Percentiles rank a stretch among this genome's conserved stretches.
phyloP scores from a whole-genome alignment of 2,113 vertebrate genomes.

The Notechis scutatus region DNA sequence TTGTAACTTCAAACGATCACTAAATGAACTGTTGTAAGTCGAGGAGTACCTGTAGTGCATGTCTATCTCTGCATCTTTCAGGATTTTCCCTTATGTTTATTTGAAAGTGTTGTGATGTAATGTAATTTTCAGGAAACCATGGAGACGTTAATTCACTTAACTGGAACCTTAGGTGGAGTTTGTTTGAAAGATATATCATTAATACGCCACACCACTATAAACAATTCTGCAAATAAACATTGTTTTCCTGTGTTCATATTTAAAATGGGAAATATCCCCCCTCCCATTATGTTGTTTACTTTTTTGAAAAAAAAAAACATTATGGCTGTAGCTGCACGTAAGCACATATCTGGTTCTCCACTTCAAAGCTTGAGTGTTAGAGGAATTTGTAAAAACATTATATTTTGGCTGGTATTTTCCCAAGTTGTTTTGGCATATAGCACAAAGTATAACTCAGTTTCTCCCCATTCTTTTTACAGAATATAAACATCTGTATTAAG shows the following conservation, averaged over 20 bases:
- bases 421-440: constrained; percentile 29
- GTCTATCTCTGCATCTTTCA: not conserved
- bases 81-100: rapidly evolving
- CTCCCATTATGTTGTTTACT: constrained; percentile 27
- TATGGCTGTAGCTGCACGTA: constrained; percentile 10
- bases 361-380: constrained; percentile 10
- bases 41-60: not conserved
- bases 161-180: rapidly evolving
- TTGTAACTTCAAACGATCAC: not conserved
- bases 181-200: not conserved
- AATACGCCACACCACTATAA: not conserved
- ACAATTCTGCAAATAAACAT: constrained; percentile 19
- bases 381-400: not conserved
- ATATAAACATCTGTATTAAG: not conserved
- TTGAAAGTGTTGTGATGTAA: not conserved
- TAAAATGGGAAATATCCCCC: constrained; percentile 17
- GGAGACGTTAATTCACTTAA: not conserved
- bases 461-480: not conserved
- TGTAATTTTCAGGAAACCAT: not conserved
- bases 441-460: constrained; percentile 1
- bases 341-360: not conserved
- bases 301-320: rapidly evolving
- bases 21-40: not conserved
- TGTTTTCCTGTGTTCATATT: constrained; percentile 8
- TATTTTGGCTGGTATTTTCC: constrained; percentile 38